phyloP scores from a whole-genome alignment of 2,113 vertebrate genomes.

The Peromyscus maniculatus region DNA sequence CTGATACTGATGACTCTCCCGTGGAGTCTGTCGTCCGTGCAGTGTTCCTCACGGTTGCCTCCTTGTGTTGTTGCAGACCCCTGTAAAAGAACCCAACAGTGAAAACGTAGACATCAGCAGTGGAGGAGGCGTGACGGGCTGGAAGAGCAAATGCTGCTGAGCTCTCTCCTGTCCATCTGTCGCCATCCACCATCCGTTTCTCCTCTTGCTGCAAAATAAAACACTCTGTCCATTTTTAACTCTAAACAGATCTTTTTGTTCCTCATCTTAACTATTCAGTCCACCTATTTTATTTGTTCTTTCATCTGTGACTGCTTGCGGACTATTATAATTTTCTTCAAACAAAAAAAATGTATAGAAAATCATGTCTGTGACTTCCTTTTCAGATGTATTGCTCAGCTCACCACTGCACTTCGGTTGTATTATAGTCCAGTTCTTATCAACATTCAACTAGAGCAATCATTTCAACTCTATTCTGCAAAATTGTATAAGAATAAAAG shows the following conservation, averaged over 20 bases:
- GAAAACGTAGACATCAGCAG: slow-evolving; percentile 99
- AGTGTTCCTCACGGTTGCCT: slow-evolving; percentile 58
- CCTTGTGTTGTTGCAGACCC: slow-evolving; percentile 91
- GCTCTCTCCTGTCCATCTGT: slow-evolving; percentile 82
- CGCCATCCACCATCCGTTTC: slow-evolving; percentile 86
- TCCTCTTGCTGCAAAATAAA: slow-evolving; percentile 93
- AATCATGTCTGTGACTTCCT: slow-evolving; percentile 94
- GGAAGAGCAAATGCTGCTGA: slow-evolving; percentile 99
- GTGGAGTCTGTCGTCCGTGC: not conserved
- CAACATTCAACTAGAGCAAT: slow-evolving; percentile 87
- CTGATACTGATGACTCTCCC: slow-evolving; percentile 16
- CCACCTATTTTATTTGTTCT: slow-evolving; percentile 86
- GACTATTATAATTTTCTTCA: slow-evolving; percentile 91
- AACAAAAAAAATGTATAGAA: slow-evolving; percentile 88
- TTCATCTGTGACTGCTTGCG: slow-evolving; percentile 91
- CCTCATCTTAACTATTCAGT: slow-evolving; percentile 86
- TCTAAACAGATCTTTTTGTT: slow-evolving; percentile 85
- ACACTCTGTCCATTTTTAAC: slow-evolving; percentile 92
- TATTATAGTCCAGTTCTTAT: slow-evolving; percentile 89
- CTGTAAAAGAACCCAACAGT: slow-evolving; percentile 99
- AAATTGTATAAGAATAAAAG: slow-evolving; percentile 93
- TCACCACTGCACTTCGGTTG: slow-evolving; percentile 91
- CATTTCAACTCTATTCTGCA: slow-evolving; percentile 86
- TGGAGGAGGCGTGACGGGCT: slow-evolving; percentile 96
- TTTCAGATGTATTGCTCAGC: slow-evolving; percentile 87